Percentiles rank a stretch among this genome's conserved stretches.
These are phyloP conservation scores for Melitaea cinxia DNA, from an alignment of 1,140 invertebrate species.

Conservation along the genomic window DNA sequence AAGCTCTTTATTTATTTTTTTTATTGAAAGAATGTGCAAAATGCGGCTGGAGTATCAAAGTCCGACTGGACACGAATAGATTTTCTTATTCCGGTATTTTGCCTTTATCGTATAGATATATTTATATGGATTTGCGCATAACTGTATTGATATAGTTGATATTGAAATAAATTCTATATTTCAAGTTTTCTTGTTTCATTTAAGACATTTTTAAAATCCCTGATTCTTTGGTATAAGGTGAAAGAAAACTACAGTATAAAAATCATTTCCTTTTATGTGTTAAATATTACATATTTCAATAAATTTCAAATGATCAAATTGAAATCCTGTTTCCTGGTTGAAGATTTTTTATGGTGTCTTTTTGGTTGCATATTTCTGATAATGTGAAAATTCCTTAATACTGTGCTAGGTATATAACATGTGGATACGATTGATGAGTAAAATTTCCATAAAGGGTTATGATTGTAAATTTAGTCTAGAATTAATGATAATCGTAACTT, in stretches of 20 bases:
- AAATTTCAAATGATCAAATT: constrained; percentile 44
- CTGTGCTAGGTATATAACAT: not conserved
- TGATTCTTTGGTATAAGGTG: not conserved
- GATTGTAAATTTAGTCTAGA: not conserved
- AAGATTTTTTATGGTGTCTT: not conserved
- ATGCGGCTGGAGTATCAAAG: not conserved
- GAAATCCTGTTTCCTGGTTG: constrained; percentile 44
- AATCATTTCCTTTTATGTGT: constrained; percentile 60
- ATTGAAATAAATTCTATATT: constrained; percentile 27
- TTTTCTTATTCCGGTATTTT: not conserved
- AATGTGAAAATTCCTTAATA: not conserved
- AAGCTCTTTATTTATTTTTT: no score
- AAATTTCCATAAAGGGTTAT: not conserved
- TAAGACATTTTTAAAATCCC: not conserved
- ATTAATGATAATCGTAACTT: not conserved
- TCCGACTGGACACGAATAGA: not conserved
- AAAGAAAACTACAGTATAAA: constrained; percentile 49
- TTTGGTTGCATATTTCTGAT: not conserved
- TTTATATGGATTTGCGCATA: constrained; percentile 18
- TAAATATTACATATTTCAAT: constrained; percentile 57
- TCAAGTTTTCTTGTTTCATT: not conserved
- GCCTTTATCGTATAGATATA: constrained; percentile 16
- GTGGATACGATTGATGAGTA: not conserved
- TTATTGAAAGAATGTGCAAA: constrained; percentile 1
- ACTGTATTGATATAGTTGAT: constrained; percentile 1